A percentile compares a stretch with the other conserved stretches of the same genome.
Conservation (phyloP, 2,113 vertebrate species). For the Neolamprologus tretocephalus region DNA sequence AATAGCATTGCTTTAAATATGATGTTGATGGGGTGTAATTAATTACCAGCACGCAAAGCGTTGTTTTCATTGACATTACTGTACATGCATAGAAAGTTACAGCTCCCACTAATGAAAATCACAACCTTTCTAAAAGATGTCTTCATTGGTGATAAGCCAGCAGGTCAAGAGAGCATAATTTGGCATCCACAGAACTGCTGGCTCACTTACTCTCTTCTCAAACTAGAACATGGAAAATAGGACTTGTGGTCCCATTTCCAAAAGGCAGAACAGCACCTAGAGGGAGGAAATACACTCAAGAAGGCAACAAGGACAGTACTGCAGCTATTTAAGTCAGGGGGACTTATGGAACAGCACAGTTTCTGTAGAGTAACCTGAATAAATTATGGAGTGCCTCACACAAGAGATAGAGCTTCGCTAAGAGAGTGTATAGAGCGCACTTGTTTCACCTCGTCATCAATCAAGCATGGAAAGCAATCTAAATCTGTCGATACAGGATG, state of each 20-base stretch:
- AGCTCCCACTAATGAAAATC: slow-evolving; percentile 22
- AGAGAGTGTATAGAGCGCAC: slow-evolving; percentile 19
- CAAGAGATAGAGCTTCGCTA: slow-evolving; percentile 8
- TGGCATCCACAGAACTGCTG: slow-evolving; percentile 21
- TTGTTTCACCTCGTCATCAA: slow-evolving; percentile 62
- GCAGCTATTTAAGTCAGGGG: slow-evolving; percentile 18
- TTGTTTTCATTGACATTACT: slow-evolving; percentile 33
- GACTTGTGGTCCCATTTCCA: slow-evolving; percentile 1
- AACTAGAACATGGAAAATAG: slow-evolving; percentile 29
- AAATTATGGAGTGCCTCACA: slow-evolving; percentile 37
- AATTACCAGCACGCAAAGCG: slow-evolving; percentile 22
- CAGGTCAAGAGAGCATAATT: slow-evolving; percentile 13
- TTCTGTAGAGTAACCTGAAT: slow-evolving; percentile 32
- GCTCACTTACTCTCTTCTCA: slow-evolving; percentile 15
- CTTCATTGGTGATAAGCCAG: slow-evolving; percentile 1
- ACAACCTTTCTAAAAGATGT: neutral
- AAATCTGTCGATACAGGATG: slow-evolving; percentile 56
- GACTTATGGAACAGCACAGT: slow-evolving; percentile 21
- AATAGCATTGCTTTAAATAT: slow-evolving; percentile 40
- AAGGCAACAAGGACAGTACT: slow-evolving; percentile 21
- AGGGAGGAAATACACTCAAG: neutral
- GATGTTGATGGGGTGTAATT: slow-evolving; percentile 40
- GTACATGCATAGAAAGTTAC: neutral
- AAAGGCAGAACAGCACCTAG: neutral
- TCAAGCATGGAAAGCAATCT: slow-evolving; percentile 65